Evolutionary conservation across 2,888 invertebrate genomes (phyloP), one percentile per base, ranked within the genome.

Genomic region (Myopa testacea): DNA sequence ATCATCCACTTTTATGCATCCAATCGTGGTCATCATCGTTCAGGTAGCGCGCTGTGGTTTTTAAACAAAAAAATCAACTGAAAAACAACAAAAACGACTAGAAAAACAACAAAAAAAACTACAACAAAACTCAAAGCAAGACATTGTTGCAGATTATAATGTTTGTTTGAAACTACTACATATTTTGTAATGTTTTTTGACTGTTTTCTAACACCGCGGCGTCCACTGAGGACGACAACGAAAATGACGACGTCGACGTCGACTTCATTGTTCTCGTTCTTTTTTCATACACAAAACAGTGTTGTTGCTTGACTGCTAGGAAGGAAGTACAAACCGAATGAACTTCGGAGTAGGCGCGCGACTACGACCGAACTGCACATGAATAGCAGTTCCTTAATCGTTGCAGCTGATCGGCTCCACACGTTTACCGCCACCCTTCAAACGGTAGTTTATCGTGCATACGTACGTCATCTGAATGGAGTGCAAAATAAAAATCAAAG

Each of bases 121-220:
- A 52, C 16, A 69, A 40, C 26, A 16, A 19, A 7, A 62, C 8
- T 4, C n/a, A 62, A 62, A 26, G 62, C 19, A 77, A 77, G 72
- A 67, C 77, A 72, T 71, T 71, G 71, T 65, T 71, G 71, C 77
- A 77, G 72, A 63, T 77, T 71, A 77, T 77, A 71, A 71, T 65
- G 71, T 77, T 72, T 63, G 63, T 77, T 71, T 50, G 37, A 75
- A 73, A 75, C 75, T 55, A 62, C 55, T n/a, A n/a, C n/a, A n/a
- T n/a, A n/a, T n/a, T 63, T 73, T 40, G 62, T 26, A 19, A 40
- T 26, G 14, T 12, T 62, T 62, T n/a, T n/a, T 26, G 62, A 3
- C 58, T 58, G 26, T 55, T 55, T 70, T 52, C 40, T 10, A 4
- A n/a, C 10, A 58, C 58, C 40, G 67, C 45, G 67, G 40, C 67